Base-by-base conservation (phyloP, 2,888 invertebrate genomes). In the Andrena chrysosceles region DNA sequence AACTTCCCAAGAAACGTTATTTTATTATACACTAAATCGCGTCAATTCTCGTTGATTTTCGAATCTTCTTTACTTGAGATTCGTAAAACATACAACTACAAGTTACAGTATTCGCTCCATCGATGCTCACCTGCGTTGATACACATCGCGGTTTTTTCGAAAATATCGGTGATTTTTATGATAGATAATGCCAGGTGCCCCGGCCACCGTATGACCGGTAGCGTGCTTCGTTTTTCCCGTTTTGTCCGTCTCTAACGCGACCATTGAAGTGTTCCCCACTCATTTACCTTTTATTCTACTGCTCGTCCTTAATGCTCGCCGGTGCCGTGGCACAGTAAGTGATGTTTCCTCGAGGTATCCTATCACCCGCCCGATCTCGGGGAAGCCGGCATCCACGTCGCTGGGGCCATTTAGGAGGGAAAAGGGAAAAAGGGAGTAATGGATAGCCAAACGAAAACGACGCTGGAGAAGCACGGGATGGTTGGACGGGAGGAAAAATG, bases 311-410 rank as follows among this genome's bases (percentile, higher is more conserved):
- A 63, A 63, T 42, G 63, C 23, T 42, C 35, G 20, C n/a, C 35
- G 63, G 42, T 63, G 26, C 29, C 33, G 26, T n/a, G 60, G 7
- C 20, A 62, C 8, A 23, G 35, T 64, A 48, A 64, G 42, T 48
- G 35, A 48, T 64, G 64, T 48, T 64, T 64, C 42, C 64, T 64
- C 23, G 42, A 42, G 64, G 10, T 26, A 48, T 35, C 20, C 42
- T 64, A 64, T 64, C 64, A 13, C 23, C 33, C 2, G 35, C 26
- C 23, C 42, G 26, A 66, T 66, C 64, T 66, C 48, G 7, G 16
- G 64, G 16, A 26, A 23, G 16, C 26, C 64, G 29, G 48, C 26
- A n/a, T 60, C 60, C 31, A n/a, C 23, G 42, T 48, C 5, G 33
- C 42, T 2, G 13, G 23, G 23, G 23, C 63, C 42, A 63, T 42